Evolutionary conservation across 2,888 invertebrate species (phyloP), one percentile per base, ranked within the genome.

Genomic region (Labia minor): DNA sequence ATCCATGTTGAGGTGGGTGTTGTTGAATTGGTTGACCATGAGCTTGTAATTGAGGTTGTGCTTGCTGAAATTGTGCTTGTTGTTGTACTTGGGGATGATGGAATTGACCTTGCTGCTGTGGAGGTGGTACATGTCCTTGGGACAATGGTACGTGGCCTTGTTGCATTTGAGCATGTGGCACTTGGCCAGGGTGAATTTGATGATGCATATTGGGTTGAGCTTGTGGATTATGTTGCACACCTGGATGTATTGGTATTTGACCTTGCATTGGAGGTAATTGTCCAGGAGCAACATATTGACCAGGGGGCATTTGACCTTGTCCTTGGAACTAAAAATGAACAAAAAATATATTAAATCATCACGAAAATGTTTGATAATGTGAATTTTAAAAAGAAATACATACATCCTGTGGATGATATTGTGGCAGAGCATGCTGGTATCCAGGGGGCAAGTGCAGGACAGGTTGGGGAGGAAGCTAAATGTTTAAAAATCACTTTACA

Each of bases 41-140:
- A 8, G 33, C 11, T 49, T 69, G 71, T 66, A 74, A 73, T 11
- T 67, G 70, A 66, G 71, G 72, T 65, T 67, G 67, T 62, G 68
- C 66, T 63, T 68, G 61, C 19, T 71, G 70, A 11, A 68, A 71
- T 67, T 70, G 69, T 61, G 68, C 68, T 21, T 68, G 64, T 66
- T 71, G 72, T 21, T 69, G 71, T 26, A 72, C 72, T 62, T 71
- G 73, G 21, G 26, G 73, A 18, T 71, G 72, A 21, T 72, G 71
- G 21, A 73, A 71, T 26, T 72, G 73, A 63, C 71, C 73, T 37
- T 70, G 67, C 8, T 26, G 26, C 4, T 26, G 26, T 8, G 26
- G 4, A 66, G 70, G 68, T 11, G 65, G 67, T 63, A 70, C 77
- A 70, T 81, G 80, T 69, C 79, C 78, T 66, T 79, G 76, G 0